Evolutionary conservation across 1,140 invertebrate genomes (phyloP), one percentile per base, ranked within the genome.

Genomic region (Octopus sinensis): DNA sequence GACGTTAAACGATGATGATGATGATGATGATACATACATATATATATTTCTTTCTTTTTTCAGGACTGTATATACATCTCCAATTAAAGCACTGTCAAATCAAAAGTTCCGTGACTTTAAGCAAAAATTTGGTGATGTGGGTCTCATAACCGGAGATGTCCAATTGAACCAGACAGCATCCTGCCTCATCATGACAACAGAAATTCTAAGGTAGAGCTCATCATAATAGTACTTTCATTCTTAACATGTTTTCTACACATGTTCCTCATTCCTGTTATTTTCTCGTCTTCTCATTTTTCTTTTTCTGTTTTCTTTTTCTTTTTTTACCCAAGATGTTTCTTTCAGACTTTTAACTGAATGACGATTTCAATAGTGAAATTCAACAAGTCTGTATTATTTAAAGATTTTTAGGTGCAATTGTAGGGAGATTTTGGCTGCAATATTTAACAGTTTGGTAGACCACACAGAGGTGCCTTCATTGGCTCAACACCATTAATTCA

Each of bases 121-220:
- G 89, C 94, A 94, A 77, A 94, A 93, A 76, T 99, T 98, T 89
- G 85, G 79, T 12, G 94, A 96, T 80, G 97, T 99, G 53, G 97
- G 97, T 6, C 91, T 99, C 0, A 93, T 99, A 10, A 99, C 98
- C 0, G 98, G 98, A 0, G 98, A 99, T 92, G 93, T 99, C 79
- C 98, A 99, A 91, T 95, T 99, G 53, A 97, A 99, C 88, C 94
- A 76, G 54, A 96, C 95, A 17, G 97, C 97, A 3, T 94, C 95
- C 4, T 99, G 98, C 91, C 93, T 99, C 0, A 98, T 99, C 73
- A 99, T 99, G 98, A 99, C 98, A 0, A 99, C 98, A 2, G 98
- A 99, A 93, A 99, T 99, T 88, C 91, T 99, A 17, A 93, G 97
- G 83, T 92, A 85, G 13, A 23, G 30, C 30, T 43, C 30, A 43